These are phyloP conservation scores for Ctenopoma kingsleyae DNA, from an alignment of 2,797 vertebrate species.

Conservation along the genomic window DNA sequence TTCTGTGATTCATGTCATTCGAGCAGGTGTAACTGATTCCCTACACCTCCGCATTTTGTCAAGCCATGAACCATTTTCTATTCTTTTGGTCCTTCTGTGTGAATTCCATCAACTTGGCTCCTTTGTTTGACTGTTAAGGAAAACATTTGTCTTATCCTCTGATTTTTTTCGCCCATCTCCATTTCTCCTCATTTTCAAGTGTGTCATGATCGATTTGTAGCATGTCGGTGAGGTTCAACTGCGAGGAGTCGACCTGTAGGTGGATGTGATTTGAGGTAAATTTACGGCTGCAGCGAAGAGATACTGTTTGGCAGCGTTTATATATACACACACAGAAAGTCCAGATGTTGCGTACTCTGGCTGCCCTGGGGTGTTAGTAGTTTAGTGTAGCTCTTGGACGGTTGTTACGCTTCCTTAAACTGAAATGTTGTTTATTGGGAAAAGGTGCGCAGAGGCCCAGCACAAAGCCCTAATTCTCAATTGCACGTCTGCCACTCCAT, in stretches of 20 bases:
- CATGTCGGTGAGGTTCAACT: slow-evolving; percentile 48
- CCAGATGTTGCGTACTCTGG: slow-evolving; percentile 80
- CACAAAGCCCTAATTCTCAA: slow-evolving; percentile 25
- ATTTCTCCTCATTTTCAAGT: slow-evolving; percentile 30
- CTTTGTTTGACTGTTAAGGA: slow-evolving; percentile 60
- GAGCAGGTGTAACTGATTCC: slow-evolving; percentile 61
- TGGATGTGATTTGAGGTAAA: slow-evolving; percentile 60
- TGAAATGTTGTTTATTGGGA: slow-evolving; percentile 55
- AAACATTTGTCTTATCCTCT: slow-evolving; percentile 48
- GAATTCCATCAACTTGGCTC: slow-evolving; percentile 38
- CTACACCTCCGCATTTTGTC: slow-evolving; percentile 47
- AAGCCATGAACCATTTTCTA: slow-evolving; percentile 36
- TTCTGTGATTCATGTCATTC: slow-evolving; percentile 11
- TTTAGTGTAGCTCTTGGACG: slow-evolving; percentile 38
- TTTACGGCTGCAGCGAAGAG: slow-evolving; percentile 57
- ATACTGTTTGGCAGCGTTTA: slow-evolving; percentile 65
- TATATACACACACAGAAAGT: slow-evolving; percentile 49
- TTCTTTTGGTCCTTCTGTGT: slow-evolving; percentile 39
- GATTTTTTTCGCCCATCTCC: not conserved
- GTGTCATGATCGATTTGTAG: slow-evolving; percentile 62
- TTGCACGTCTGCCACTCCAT: slow-evolving; percentile 25
- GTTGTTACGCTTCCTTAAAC: slow-evolving; percentile 49
- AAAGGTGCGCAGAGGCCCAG: slow-evolving; percentile 39
- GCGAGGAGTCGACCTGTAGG: slow-evolving; percentile 20
- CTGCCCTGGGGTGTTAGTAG: slow-evolving; percentile 55